Evolutionary conservation across 23 tunicate genomes (phyloP).

Genomic region (Ciona savignyi): DNA sequence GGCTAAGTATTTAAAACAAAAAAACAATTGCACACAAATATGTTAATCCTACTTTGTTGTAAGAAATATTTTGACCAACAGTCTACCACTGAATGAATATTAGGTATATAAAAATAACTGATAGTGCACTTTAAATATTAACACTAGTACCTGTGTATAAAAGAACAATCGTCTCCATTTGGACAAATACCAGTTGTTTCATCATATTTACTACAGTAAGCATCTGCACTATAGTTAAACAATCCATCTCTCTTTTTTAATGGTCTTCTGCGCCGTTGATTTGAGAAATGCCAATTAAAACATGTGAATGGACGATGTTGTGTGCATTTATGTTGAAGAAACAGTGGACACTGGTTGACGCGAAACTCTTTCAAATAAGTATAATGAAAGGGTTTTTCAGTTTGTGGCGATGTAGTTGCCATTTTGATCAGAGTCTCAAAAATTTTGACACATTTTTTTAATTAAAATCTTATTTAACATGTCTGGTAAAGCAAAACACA

Average conservation of each 20-base stretch:
- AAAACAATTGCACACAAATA: too few species aligned
- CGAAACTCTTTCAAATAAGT: conserved; percentile 95
- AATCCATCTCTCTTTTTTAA: conserved; percentile 83
- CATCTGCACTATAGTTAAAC: conserved; percentile 94
- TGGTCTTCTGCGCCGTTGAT: conserved; percentile 96
- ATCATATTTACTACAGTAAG: conserved; percentile 96
- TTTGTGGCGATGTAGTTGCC: conserved; percentile 68
- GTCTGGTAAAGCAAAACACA: too few species aligned
- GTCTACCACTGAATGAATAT: too few species aligned
- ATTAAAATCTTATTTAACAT: too few species aligned
- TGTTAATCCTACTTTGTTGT: too few species aligned
- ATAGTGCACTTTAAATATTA: neutral
- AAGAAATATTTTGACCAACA: too few species aligned
- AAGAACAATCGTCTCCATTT: conserved; percentile 91
- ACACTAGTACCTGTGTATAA: conserved; percentile 92
- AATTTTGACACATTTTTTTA: neutral
- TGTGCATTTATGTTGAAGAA: conserved; percentile 99
- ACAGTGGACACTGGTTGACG: conserved; percentile 98
- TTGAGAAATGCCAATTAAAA: conserved; percentile 99
- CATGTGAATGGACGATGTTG: conserved; percentile 99
- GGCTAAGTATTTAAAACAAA: too few species aligned
- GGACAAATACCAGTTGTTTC: conserved; percentile 99
- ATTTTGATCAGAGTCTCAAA: neutral
- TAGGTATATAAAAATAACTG: too few species aligned
- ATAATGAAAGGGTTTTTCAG: conserved; percentile 97